A percentile compares a stretch with the other conserved stretches of the same genome.
Conservation (phyloP, 2,888 invertebrate genomes). For the Macrosiphum euphorbiae region DNA sequence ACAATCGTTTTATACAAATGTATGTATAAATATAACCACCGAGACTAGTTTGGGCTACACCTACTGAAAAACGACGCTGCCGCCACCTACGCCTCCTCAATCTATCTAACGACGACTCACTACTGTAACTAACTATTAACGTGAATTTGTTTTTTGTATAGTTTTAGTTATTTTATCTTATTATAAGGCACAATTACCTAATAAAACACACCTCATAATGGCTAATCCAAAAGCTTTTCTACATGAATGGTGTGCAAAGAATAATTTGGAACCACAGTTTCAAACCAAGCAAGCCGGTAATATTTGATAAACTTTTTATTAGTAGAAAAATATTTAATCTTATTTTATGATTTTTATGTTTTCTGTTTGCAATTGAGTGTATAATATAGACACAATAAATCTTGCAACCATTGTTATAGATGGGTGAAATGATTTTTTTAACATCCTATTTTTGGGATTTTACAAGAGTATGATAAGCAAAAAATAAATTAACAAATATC, state of each 20-base stretch:
- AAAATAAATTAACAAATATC: not conserved
- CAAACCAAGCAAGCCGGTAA: conserved; percentile 87
- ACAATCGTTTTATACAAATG: too few relatives aligned
- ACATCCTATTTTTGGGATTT: not conserved
- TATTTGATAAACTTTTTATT: not conserved
- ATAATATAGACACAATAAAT: not conserved
- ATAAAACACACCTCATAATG: not conserved
- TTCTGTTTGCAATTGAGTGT: not conserved
- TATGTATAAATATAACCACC: too few relatives aligned
- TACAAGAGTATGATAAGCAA: not conserved
- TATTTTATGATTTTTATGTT: not conserved
- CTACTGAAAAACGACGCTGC: too few relatives aligned
- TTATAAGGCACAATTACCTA: not conserved
- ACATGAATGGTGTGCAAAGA: conserved; percentile 90
- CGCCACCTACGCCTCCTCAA: too few relatives aligned
- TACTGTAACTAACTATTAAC: not conserved
- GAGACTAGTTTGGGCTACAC: too few relatives aligned
- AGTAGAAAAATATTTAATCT: not conserved
- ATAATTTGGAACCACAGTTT: conserved; percentile 81
- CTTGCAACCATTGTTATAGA: not conserved
- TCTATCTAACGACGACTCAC: too few relatives aligned
- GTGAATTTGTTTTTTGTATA: not conserved
- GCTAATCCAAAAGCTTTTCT: conserved; percentile 86
- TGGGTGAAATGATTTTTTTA: not conserved
- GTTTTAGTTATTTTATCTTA: not conserved